Base-by-base conservation (phyloP, 2,888 invertebrate species). In the Mongoloraphidia duomilia region DNA sequence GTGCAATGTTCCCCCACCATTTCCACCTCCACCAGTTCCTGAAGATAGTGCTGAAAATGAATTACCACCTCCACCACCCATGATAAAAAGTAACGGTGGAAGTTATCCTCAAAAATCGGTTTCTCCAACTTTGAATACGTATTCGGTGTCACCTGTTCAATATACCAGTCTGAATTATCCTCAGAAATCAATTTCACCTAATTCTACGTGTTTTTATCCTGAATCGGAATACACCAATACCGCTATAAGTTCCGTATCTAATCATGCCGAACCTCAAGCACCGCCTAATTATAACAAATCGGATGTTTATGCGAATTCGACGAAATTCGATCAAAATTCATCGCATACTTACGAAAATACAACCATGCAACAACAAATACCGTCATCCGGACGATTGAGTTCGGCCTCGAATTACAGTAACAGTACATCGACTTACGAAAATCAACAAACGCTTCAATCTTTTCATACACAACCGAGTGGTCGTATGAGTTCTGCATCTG, bases 51-150 rank as follows among this genome's bases (percentile, higher is more conserved):
- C 60, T 36, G 68, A 68, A 12, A 85, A 87, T 54, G 84, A 85
- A 58, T 72, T 83, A 54, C 76, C 82, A 49, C 86, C 87, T 17
- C 90, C 91, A 5, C 89, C 90, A 9, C 89, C 89, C 52, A 91
- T 91, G 2, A 91, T 91, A 0, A 89, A 89, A 60, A 91, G 90
- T 3, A 90, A 89, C 57, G 14, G 14, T 39, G 12, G 12, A 14
- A 11, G 39, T 39, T 44, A 44, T 44, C 26, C 44, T 26, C 44
- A 44, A 39, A 39, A 39, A 8, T 39, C 39, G 8, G 39, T 39
- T 39, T 39, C 39, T 8, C 39, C 39, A 14, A 39, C 12, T 10
- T 39, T 14, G 12, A 14, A 13, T 14, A 39, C 39, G 8, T 26
- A 26, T 26, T 26, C 26, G 5, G 26, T 26, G 26, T 26, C 26